Evolutionary conservation across 2,888 invertebrate genomes (phyloP), one percentile per base, ranked within the genome.

Genomic region (Zaprionus obscuricornis): DNA sequence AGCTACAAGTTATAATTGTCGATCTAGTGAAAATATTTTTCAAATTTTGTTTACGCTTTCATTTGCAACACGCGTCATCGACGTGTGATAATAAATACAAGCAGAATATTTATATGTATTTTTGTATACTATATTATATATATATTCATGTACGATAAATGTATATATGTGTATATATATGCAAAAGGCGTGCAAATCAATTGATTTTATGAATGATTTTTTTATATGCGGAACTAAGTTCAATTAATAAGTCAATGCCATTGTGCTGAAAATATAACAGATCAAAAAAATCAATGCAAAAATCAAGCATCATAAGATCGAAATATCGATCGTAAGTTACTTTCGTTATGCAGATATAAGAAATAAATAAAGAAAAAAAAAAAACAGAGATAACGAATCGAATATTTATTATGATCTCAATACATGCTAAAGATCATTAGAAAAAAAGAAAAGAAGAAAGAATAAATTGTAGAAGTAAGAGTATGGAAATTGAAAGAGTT

Each of bases 181-280:
- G n/a, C 5, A 24, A 43, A 31, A 36, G 2, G n/a, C 29, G 16
- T 39, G 14, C 51, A 64, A 63, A 70, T 57, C 54, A 55, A 72
- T 66, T 54, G 16, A 13, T 13, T 18, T 11, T 3, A 2, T 24
- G 16, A 40, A 13, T 10, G 36, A 40, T 13, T 17, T 11, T n/a
- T n/a, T 33, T 22, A 27, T 47, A 47, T 63, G 16, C 54, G 42
- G 31, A 33, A 22, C 16, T 36, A 26, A 47, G 77, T 72, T 83
- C 73, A 77, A 83, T 79, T 77, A 60, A 69, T 24, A 49, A 47
- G 77, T 84, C 77, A 78, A 78, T 76, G 85, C 54, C 77, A 54
- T n/a, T 24, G 16, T 40, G 39, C 6, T 42, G 5, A 34, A 11
- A 11, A 59, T n/a, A 43, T 36, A 36, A 7, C 24, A 29, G 26